Evolutionary conservation across 2,113 vertebrate species (phyloP).

Genomic region (Varanus komodoensis): DNA sequence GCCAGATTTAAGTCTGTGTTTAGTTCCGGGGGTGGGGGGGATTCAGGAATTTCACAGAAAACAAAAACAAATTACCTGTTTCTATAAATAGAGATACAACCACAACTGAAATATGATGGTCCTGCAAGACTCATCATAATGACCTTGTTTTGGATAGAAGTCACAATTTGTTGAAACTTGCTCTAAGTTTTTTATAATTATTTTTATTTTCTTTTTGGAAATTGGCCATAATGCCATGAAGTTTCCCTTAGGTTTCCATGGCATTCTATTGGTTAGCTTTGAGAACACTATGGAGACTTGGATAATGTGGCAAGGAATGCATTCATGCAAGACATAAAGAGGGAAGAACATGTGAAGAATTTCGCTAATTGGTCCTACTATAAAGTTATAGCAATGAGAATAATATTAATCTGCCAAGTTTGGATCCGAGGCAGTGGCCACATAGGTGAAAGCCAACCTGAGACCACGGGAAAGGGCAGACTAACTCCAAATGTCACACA

Average conservation of each 20-base stretch:
- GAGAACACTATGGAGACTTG: background rate
- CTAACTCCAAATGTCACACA: background rate
- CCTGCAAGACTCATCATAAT: background rate
- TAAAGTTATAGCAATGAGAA: constrained; percentile 12
- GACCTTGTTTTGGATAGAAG: background rate
- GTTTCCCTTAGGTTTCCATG: background rate
- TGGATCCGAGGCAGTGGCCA: background rate
- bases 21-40: too few species aligned
- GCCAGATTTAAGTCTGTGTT: too few species aligned
- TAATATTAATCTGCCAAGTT: background rate
- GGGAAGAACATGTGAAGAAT: background rate
- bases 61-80: too few species aligned
- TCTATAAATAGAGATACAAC: background rate
- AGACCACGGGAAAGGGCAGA: constrained; percentile 10
- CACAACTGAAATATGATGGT: background rate
- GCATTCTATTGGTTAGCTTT: background rate
- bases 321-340: background rate
- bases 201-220: background rate
- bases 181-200: background rate
- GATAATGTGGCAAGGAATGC: background rate
- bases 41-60: too few species aligned
- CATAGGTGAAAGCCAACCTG: background rate
- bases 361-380: constrained; percentile 27
- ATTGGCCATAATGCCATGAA: background rate
- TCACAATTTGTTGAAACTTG: background rate